Base-by-base conservation (phyloP, 2,797 vertebrate species). In the Gymnocypris eckloni region DNA sequence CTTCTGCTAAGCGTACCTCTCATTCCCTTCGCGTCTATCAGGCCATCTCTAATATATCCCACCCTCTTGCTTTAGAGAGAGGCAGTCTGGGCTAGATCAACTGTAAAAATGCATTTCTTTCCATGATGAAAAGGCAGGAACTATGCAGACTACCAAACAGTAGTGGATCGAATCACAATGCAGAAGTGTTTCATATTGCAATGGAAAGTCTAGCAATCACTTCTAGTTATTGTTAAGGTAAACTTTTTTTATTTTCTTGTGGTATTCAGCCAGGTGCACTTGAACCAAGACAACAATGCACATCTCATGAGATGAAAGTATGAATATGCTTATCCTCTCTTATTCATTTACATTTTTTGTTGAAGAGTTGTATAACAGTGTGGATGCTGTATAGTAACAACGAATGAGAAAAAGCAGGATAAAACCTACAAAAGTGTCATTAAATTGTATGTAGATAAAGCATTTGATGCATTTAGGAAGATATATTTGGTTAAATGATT, bases 101-200 rank as follows among this genome's bases (percentile, higher is more conserved):
- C 59, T n/a, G 78, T 87, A 90, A 81, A 88, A 86, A 84, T 48
- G 71, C 43, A 82, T 92, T 59, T 85, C 37, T 81, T 78, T 84
- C 70, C 37, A 37, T 86, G 83, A 82, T 90, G 71, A 86, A 90
- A 90, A 61, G 0, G 18, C 76, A 86, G 70, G 61, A 66, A 86
- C 83, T 52, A 64, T 80, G 71, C 71, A 22, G 83, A 64, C 64
- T 69, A 73, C 56, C 25, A 85, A 85, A 86, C 64, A 86, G 78
- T 10, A 37, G 54, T 37, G 64, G 48, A 59, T 39, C 18, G 79
- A 87, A 86, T 86, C 81, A 82, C 64, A 91, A 87, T 89, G 79
- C 59, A 86, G 85, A 90, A 84, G 83, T 39, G 86, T 33, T 61
- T 73, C 41, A 20, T 86, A 45, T 61, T 72, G 25, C 37, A 37